These are phyloP conservation scores for Octopus sinensis DNA, from an alignment of 1,140 invertebrate genomes.

Conservation along the genomic window DNA sequence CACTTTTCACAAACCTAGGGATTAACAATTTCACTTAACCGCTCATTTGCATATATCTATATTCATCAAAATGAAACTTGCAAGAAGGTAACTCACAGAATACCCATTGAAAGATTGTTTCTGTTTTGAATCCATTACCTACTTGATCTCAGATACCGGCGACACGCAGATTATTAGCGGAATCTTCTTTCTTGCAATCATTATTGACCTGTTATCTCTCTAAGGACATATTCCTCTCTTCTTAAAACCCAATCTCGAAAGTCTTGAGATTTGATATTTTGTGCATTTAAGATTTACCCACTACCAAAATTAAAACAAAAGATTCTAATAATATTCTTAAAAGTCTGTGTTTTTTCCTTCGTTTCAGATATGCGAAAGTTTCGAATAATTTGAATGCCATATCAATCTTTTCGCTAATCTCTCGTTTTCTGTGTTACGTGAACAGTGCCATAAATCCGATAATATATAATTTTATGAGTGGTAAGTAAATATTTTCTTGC, in stretches of 20 bases:
- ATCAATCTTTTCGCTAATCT: slow-evolving; percentile 30
- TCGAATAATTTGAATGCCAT: neutral
- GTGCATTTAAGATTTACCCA: neutral
- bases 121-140: too few species aligned
- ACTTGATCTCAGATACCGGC: too few species aligned
- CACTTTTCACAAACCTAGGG: too few species aligned
- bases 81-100: too few species aligned
- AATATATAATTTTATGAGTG: slow-evolving; percentile 92
- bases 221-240: neutral
- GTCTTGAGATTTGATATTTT: neutral
- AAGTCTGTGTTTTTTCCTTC: neutral
- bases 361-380: neutral
- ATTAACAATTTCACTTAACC: too few species aligned
- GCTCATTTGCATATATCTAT: too few species aligned
- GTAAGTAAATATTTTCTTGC: slow-evolving; percentile 58
- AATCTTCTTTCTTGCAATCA: too few species aligned
- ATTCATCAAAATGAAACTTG: too few species aligned
- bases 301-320: neutral
- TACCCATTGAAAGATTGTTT: too few species aligned
- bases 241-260: neutral
- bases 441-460: slow-evolving; percentile 87
- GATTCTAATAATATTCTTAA: too few species aligned
- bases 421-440: slow-evolving; percentile 65
- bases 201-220: neutral
- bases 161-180: too few species aligned